Base-by-base conservation (phyloP, 1,140 invertebrate species). In the Ceratosolen fusciceps region DNA sequence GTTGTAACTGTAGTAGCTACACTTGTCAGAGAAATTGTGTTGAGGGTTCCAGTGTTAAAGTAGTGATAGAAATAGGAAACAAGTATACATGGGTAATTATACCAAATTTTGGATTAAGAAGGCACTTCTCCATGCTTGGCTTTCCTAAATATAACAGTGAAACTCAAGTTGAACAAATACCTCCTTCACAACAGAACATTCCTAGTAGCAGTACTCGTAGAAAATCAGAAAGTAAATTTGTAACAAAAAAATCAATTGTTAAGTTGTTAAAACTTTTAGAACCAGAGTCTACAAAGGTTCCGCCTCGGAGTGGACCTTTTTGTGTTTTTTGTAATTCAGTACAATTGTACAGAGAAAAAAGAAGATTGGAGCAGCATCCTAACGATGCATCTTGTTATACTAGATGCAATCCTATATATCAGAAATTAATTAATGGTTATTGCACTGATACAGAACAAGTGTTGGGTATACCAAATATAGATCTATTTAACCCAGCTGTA, bases 61-160 rank as follows among this genome's bases (percentile, higher is more conserved):
- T 91, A 26, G 90, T 91, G 10, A 89, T 91, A 37, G 91, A 91
- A 81, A 91, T 91, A 77, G 91, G 91, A 29, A 91, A 91, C 52
- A 91, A 91, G 74, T 91, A 87, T 47, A 91, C 90, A 1, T 91
- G 90, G 90, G 86, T 91, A 24, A 88, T 90, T 52, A 90, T 87
- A 7, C 89, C 90, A 0, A 84, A 87, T 72, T 90, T 88, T 80
- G 87, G 87, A 4, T 74, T 91, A 5, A 85, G 85, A 52, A 85
- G 90, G 54, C 90, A 91, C 71, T 90, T 88, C 43, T 89, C 90
- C 4, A 87, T 91, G 83, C 89, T 91, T 77, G 90, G 89, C 21
- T 88, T 91, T 54, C 91, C 91, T 0, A 91, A 89, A 71, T 87
- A 90, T 70, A 88, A 89, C 37, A 88, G 83, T 68, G 86, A 89